Evolutionary conservation across 2,797 vertebrate species (phyloP).

Genomic region (Sarcoramphus papa): DNA sequence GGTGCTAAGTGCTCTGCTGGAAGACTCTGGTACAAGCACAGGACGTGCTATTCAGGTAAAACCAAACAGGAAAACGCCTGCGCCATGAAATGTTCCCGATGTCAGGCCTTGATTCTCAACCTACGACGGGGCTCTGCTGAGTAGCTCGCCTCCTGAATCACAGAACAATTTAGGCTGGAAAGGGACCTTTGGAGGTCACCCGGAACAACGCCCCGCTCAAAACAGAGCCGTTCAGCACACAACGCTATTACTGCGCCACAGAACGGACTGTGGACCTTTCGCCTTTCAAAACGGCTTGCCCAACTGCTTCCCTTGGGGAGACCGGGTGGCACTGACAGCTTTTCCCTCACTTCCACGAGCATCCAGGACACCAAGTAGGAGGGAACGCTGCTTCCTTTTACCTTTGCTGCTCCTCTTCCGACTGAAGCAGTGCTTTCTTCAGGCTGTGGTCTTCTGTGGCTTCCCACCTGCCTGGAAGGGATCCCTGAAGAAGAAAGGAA

Average conservation of each 20-base stretch:
- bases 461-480: constrained; percentile 59
- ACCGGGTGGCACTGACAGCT: neutral
- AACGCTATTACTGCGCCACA: neutral
- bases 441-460: constrained; percentile 77
- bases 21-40: too few species aligned
- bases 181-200: neutral
- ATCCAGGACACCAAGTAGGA: neutral
- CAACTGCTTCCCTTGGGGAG: neutral
- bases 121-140: neutral
- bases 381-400: constrained; percentile 34
- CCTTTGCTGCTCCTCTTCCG: constrained; percentile 92
- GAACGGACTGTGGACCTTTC: neutral
- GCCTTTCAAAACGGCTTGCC: neutral
- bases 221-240: neutral
- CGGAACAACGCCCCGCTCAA: neutral
- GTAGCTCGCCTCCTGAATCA: neutral
- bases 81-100: too few species aligned
- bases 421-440: constrained; percentile 82
- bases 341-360: neutral
- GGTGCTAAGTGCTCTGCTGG: too few species aligned
- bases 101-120: too few species aligned
- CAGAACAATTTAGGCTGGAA: neutral
- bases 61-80: too few species aligned
- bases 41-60: too few species aligned
- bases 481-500: constrained; percentile 51